phyloP scores from a whole-genome alignment of 2,888 invertebrate genomes.

The Philereme transversata region DNA sequence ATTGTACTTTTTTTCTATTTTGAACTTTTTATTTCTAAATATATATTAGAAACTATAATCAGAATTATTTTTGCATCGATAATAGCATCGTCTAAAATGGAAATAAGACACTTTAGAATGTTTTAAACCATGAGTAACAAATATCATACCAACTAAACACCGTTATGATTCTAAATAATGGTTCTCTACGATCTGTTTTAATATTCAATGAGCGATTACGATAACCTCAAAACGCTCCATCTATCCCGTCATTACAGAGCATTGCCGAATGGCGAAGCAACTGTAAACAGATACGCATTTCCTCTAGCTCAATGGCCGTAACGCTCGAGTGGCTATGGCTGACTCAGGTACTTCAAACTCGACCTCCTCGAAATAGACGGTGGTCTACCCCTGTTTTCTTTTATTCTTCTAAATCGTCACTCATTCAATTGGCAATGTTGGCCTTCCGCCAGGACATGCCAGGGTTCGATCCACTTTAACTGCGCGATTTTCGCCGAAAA shows the following conservation, averaged over 20 bases:
- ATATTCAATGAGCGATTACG: slow-evolving; percentile 28
- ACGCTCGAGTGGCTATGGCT: slow-evolving; percentile 73
- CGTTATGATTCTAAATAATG: slow-evolving; percentile 19
- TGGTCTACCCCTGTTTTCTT: slow-evolving; percentile 72
- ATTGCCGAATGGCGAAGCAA: slow-evolving; percentile 49
- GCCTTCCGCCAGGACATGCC: slow-evolving; percentile 76
- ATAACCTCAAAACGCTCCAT: slow-evolving; percentile 33
- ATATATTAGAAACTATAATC: background rate
- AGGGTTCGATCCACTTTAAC: slow-evolving; percentile 65
- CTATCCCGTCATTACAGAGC: slow-evolving; percentile 44
- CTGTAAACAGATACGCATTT: slow-evolving; percentile 68
- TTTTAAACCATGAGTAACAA: slow-evolving; percentile 13
- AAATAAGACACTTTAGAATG: slow-evolving; percentile 6
- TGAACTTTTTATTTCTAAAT: too few species aligned
- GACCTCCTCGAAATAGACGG: slow-evolving; percentile 76
- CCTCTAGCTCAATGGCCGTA: slow-evolving; percentile 69
- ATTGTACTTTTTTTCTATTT: too few species aligned
- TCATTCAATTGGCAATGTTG: slow-evolving; percentile 78
- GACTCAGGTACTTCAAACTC: slow-evolving; percentile 76
- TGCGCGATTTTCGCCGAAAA: slow-evolving; percentile 57
- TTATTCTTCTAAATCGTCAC: slow-evolving; percentile 72
- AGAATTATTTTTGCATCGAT: background rate
- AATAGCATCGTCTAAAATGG: background rate
- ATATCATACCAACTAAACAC: slow-evolving; percentile 18
- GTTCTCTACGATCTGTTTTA: slow-evolving; percentile 27